phyloP scores from a whole-genome alignment of 2,113 vertebrate genomes.

The Onychorhynchus coronatus region DNA sequence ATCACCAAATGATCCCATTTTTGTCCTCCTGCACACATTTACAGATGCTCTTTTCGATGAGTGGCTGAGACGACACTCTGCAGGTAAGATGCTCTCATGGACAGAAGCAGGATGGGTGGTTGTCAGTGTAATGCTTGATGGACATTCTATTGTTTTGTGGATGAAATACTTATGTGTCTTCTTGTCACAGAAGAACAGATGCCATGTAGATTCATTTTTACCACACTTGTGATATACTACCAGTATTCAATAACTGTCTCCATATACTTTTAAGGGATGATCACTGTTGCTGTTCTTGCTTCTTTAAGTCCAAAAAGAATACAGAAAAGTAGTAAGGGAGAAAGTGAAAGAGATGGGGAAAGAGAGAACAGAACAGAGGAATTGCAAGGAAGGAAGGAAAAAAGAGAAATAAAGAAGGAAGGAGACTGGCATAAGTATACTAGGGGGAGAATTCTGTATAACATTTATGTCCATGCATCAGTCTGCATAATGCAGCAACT shows the following conservation, averaged over 20 bases:
- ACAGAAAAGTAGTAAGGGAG: not conserved
- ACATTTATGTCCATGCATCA: not conserved
- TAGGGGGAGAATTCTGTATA: not conserved
- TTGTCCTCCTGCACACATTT: conserved; percentile 93
- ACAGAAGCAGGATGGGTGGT: not conserved
- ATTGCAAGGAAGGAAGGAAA: not conserved
- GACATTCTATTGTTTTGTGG: accelerated
- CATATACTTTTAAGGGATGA: not conserved
- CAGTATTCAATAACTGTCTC: not conserved
- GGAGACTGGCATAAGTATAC: not conserved
- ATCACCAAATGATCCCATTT: conserved; percentile 97
- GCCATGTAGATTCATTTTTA: not conserved
- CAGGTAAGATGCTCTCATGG: conserved; percentile 74
- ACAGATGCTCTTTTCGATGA: conserved; percentile 97
- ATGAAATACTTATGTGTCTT: not conserved
- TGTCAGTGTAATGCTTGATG: not conserved
- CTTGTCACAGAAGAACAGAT: not conserved
- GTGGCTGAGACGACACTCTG: conserved; percentile 87
- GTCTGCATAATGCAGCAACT: not conserved
- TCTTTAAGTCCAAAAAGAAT: not conserved
- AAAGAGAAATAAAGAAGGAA: not conserved
- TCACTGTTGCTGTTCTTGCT: not conserved
- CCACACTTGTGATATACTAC: not conserved
- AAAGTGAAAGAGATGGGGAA: not conserved
- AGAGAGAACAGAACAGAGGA: not conserved